Evolutionary conservation across 2,797 vertebrate species (phyloP).

Genomic region (Vultur gryphus): DNA sequence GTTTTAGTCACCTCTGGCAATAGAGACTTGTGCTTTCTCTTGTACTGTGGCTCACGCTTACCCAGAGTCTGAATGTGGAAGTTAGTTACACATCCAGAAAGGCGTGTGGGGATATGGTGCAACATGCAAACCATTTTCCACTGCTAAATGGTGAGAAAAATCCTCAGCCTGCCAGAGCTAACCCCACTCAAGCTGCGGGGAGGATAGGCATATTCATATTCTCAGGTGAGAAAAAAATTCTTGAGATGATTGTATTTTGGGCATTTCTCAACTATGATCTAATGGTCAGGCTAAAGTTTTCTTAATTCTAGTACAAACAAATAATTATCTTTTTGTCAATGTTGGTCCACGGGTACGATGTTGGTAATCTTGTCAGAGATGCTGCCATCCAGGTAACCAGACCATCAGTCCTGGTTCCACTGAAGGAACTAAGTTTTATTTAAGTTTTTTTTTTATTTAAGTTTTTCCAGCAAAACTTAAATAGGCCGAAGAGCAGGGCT

Average conservation of each 20-base stretch:
- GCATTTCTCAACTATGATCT: not conserved
- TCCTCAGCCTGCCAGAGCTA: not conserved
- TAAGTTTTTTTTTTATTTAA: too few species aligned
- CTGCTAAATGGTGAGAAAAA: not conserved
- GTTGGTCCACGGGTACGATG: not conserved
- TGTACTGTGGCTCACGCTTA: not conserved
- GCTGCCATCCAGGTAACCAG: not conserved
- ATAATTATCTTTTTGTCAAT: not conserved
- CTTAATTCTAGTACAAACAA: not conserved
- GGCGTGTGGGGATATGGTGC: not conserved
- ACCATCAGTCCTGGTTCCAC: not conserved
- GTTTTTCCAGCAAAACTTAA: not conserved
- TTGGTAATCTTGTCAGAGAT: not conserved
- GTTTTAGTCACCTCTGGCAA: not conserved
- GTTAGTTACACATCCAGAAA: not conserved
- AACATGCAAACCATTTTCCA: not conserved
- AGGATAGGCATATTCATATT: not conserved
- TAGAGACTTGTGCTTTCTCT: not conserved
- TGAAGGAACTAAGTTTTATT: too few species aligned
- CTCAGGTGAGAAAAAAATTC: not conserved
- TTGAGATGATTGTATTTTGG: not conserved
- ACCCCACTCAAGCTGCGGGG: not conserved
- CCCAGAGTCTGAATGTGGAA: not conserved
- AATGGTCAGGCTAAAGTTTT: not conserved
- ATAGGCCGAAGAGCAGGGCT: not conserved